Evolutionary conservation across 2,888 invertebrate species (phyloP).

Genomic region (Polyommatus icarus): DNA sequence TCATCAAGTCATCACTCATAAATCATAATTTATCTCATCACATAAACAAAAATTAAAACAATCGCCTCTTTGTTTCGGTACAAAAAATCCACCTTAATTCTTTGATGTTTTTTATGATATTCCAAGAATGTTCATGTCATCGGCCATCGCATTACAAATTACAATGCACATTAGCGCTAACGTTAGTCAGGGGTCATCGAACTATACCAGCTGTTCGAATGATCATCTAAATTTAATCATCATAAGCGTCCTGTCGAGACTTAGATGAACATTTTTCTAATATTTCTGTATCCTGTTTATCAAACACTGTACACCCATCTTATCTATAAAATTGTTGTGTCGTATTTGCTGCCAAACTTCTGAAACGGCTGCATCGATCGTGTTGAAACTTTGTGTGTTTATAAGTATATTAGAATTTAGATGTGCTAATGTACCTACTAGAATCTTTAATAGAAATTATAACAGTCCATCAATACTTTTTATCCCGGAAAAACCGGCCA

Average conservation of each 20-base stretch:
- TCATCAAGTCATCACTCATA: neutral
- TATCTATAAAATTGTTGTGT: neutral
- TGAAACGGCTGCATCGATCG: too few relatives aligned
- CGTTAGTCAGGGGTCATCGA: slow-evolving; percentile 13
- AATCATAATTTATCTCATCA: neutral
- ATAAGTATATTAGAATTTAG: too few relatives aligned
- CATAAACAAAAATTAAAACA: neutral
- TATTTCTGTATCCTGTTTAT: neutral
- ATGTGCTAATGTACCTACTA: too few relatives aligned
- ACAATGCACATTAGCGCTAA: neutral
- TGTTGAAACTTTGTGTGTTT: too few relatives aligned
- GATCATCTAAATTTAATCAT: slow-evolving; percentile 11
- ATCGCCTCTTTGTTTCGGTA: slow-evolving; percentile 3
- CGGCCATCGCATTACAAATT: slow-evolving; percentile 11
- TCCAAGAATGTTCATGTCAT: slow-evolving; percentile 17
- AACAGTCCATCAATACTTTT: too few relatives aligned
- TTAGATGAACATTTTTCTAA: slow-evolving; percentile 6
- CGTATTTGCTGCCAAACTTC: neutral
- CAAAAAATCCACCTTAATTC: neutral
- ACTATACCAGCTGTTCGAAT: neutral
- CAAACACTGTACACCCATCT: neutral
- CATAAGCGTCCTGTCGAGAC: neutral
- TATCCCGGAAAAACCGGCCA: too few relatives aligned
- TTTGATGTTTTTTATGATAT: neutral
- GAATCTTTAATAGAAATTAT: too few relatives aligned